phyloP scores from a whole-genome alignment of 2,888 invertebrate genomes.

The Eumerus sabulonum region DNA sequence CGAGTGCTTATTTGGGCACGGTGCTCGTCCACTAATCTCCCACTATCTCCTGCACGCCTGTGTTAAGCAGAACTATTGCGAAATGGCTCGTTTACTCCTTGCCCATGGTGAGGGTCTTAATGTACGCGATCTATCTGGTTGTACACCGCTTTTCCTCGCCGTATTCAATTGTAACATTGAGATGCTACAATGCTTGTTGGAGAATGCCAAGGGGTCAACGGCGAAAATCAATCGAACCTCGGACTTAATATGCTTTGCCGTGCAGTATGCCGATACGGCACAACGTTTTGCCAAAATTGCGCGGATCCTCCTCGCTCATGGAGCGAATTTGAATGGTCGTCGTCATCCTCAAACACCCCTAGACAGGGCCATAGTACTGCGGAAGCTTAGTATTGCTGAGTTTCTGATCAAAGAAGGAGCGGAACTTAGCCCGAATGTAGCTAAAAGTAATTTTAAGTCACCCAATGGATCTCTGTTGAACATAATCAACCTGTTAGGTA shows the following conservation, averaged over 20 bases:
- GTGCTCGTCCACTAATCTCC: slow-evolving; percentile 85
- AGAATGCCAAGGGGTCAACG: slow-evolving; percentile 81
- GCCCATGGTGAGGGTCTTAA: slow-evolving; percentile 74
- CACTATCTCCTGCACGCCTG: slow-evolving; percentile 86
- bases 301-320: slow-evolving; percentile 78
- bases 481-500: slow-evolving; percentile 73
- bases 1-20: slow-evolving; percentile 80
- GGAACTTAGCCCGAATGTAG: slow-evolving; percentile 66
- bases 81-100: slow-evolving; percentile 74
- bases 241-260: slow-evolving; percentile 74
- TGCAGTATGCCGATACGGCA: slow-evolving; percentile 73
- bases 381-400: slow-evolving; percentile 75
- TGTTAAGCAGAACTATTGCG: slow-evolving; percentile 82
- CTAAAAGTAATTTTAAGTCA: slow-evolving; percentile 62
- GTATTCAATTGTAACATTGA: slow-evolving; percentile 83
- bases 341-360: slow-evolving; percentile 83
- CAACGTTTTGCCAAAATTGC: slow-evolving; percentile 72
- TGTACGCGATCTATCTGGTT: slow-evolving; percentile 79
- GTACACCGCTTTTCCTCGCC: slow-evolving; percentile 86
- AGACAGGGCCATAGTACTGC: slow-evolving; percentile 81
- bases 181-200: slow-evolving; percentile 82
- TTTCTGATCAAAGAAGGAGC: slow-evolving; percentile 76
- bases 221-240: slow-evolving; percentile 80
- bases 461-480: neutral
- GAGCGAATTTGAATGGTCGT: slow-evolving; percentile 81